A percentile compares a stretch with the other conserved stretches of the same genome.
phyloP scores from a whole-genome alignment of 2,888 invertebrate genomes.

The Spilosoma lubricipeda region DNA sequence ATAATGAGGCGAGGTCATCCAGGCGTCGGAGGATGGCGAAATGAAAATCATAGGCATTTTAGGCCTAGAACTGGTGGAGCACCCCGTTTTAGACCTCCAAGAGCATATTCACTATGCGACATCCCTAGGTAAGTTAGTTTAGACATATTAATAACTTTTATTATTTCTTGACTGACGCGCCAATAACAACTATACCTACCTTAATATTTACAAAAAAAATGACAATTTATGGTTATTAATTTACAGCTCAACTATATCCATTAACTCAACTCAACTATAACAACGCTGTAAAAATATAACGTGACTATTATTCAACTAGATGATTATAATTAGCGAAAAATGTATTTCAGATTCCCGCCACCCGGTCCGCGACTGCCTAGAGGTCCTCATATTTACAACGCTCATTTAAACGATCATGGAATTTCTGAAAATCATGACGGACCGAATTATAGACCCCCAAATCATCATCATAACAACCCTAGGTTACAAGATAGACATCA shows the following conservation, averaged over 20 bases:
- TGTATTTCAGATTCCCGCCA: conserved; percentile 70
- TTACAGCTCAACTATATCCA: not conserved
- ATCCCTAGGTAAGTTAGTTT: conserved; percentile 62
- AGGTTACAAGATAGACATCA: conserved; percentile 57
- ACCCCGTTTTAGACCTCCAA: conserved; percentile 68
- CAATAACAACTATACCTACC: conserved; percentile 45
- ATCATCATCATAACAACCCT: conserved; percentile 52
- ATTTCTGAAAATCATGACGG: conserved; percentile 60
- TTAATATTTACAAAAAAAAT: conserved; percentile 23
- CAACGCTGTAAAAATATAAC: not conserved
- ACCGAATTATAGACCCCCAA: conserved; percentile 57
- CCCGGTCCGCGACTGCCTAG: conserved; percentile 59
- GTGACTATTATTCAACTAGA: conserved; percentile 3
- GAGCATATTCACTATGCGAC: conserved; percentile 61
- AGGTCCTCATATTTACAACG: conserved; percentile 51
- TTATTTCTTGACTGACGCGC: conserved; percentile 65
- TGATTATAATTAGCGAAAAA: not conserved
- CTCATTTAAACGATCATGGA: conserved; percentile 50
- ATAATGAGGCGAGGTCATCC: conserved; percentile 83
- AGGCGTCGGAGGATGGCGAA: conserved; percentile 78
- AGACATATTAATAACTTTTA: conserved; percentile 15
- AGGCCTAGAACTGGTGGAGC: conserved; percentile 72
- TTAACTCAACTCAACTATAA: too few species aligned
- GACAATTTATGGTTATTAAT: not conserved
- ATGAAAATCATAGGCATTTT: conserved; percentile 76